Evolutionary conservation across 2,113 vertebrate species (phyloP).

Genomic region (Hylia prasina): DNA sequence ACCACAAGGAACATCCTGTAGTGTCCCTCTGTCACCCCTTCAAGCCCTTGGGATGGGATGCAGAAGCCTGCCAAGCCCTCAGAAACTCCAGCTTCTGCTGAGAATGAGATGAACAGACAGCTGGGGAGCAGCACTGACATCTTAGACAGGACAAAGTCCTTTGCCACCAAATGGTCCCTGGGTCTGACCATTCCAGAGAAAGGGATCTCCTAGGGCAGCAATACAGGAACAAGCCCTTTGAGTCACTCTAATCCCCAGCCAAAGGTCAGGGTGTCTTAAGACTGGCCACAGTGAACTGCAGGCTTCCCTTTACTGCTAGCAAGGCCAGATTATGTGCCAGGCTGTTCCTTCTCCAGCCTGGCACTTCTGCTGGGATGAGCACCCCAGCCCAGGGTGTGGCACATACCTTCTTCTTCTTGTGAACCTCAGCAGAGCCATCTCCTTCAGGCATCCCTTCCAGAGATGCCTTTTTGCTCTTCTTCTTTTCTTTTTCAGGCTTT

Average conservation of each 20-base stretch:
- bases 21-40: not conserved
- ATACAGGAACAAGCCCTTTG: not conserved
- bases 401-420: slow-evolving; percentile 72
- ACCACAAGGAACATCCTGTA: not conserved
- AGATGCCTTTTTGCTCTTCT: slow-evolving; percentile 61
- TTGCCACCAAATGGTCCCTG: not conserved
- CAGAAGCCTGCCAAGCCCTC: not conserved
- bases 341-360: not conserved
- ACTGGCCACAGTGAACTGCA: not conserved
- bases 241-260: not conserved
- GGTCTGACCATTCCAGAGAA: not conserved
- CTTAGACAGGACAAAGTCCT: not conserved
- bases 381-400: not conserved
- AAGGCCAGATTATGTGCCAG: not conserved
- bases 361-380: not conserved
- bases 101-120: not conserved
- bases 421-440: slow-evolving; percentile 34
- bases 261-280: not conserved
- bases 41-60: not conserved
- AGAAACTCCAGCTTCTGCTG: not conserved
- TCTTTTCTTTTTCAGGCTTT: slow-evolving; percentile 67
- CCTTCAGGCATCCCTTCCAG: not conserved
- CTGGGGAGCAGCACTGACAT: not conserved
- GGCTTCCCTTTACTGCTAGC: not conserved
- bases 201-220: not conserved